Evolutionary conservation across 2,797 vertebrate genomes (phyloP).

Genomic region (Lerista edwardsae): DNA sequence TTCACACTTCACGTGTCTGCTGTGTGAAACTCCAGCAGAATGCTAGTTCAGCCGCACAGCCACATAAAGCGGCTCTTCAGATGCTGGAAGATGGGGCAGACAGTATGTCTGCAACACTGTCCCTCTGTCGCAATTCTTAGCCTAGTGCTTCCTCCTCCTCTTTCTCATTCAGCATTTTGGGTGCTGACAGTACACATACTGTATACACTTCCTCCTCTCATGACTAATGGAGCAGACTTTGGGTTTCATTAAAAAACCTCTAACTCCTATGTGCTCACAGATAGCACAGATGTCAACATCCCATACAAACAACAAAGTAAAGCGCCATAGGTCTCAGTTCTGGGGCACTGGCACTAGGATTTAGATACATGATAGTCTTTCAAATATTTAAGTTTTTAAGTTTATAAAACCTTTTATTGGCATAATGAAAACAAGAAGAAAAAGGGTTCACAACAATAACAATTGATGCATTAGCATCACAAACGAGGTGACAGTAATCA

Average conservation of each 20-base stretch:
- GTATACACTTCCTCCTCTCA: not conserved
- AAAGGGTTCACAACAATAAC: no score
- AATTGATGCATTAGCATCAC: no score
- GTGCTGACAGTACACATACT: not conserved
- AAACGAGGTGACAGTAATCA: no score
- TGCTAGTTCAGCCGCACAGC: not conserved
- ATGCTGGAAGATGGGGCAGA: not conserved
- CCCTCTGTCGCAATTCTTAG: conserved; percentile 10
- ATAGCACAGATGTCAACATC: no score
- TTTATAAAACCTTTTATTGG: no score
- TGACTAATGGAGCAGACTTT: not conserved
- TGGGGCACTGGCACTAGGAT: no score
- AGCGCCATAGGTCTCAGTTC: no score
- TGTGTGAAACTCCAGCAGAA: not conserved
- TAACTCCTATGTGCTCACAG: not conserved
- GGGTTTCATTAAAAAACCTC: no score
- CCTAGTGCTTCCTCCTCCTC: conserved; percentile 9
- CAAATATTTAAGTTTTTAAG: no score
- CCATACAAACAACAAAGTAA: no score
- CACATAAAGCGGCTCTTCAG: not conserved
- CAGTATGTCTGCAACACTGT: not conserved
- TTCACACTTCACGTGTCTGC: not conserved
- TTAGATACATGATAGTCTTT: no score
- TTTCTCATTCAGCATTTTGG: not conserved
- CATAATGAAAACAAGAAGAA: no score